Percentiles rank a stretch among this genome's conserved stretches.
Conservation (phyloP, 2,113 vertebrate genomes). For the Gavialis gangeticus region DNA sequence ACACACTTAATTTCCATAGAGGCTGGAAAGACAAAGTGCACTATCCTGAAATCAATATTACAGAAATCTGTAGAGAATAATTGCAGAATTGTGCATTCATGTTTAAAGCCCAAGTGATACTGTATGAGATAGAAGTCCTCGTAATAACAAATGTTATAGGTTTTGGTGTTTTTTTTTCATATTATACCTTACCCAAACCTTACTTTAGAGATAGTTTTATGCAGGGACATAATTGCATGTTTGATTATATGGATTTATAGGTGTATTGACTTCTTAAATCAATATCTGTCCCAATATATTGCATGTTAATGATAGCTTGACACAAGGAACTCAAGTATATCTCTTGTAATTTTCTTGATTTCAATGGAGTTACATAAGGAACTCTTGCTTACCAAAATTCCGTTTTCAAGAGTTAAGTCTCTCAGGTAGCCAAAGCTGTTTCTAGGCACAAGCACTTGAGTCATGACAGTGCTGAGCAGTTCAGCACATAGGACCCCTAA, state of each 20-base stretch:
- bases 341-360: not conserved
- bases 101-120: not conserved
- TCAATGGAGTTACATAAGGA: rapidly evolving
- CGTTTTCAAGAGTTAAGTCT: not conserved
- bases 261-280: not conserved
- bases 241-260: not conserved
- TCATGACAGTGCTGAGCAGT: too few relatives aligned
- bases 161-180: not conserved
- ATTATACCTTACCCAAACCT: not conserved
- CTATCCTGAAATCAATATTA: not conserved
- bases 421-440: too few relatives aligned
- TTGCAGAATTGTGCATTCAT: not conserved
- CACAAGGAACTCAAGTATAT: not conserved
- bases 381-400: not conserved
- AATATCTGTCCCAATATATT: not conserved
- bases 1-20: not conserved
- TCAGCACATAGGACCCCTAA: too few relatives aligned
- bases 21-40: not conserved
- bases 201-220: not conserved
- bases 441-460: too few relatives aligned
- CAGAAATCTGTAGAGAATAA: not conserved
- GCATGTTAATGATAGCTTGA: not conserved
- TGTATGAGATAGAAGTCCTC: not conserved
- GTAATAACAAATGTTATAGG: too few relatives aligned
- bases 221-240: not conserved